Evolutionary conservation across 1,140 invertebrate species (phyloP).

Genomic region (Whitmania pigra): DNA sequence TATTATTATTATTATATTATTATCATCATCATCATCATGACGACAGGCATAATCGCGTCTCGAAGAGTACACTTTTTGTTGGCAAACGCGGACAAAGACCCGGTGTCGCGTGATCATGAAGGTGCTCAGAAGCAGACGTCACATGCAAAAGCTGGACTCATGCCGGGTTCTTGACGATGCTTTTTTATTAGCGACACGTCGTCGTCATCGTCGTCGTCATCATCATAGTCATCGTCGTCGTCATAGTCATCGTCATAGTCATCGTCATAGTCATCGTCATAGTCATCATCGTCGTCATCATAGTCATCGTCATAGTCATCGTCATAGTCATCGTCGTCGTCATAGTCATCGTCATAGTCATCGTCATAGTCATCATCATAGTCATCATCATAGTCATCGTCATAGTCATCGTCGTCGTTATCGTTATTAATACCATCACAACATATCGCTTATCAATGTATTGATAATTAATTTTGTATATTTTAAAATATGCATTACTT

Average conservation of each 20-base stretch:
- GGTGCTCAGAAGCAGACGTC: not conserved
- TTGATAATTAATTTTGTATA: too few species aligned
- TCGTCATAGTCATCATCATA: not conserved
- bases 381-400: not conserved
- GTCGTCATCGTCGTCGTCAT: not conserved
- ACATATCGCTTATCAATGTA: not conserved
- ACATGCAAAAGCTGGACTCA: not conserved
- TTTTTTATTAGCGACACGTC: not conserved
- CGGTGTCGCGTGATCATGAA: not conserved
- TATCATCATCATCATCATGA: too few species aligned
- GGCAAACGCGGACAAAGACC: too few species aligned
- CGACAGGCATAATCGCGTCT: too few species aligned
- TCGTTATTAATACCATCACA: not conserved
- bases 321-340: not conserved
- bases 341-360: not conserved
- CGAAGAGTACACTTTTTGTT: too few species aligned
- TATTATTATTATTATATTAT: too few species aligned
- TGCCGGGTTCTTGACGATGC: not conserved
- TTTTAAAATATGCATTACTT: too few species aligned
- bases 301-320: not conserved
- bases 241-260: not conserved
- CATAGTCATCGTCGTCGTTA: not conserved
- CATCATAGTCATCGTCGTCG: not conserved
- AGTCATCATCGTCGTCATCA: not conserved
- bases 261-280: not conserved